Percentiles rank a stretch among this genome's conserved stretches.
These are phyloP conservation scores for Aurelia sp. DNA, from an alignment of 30 jellyfish, hydroid and myxozoan species.

Conservation along the genomic window DNA sequence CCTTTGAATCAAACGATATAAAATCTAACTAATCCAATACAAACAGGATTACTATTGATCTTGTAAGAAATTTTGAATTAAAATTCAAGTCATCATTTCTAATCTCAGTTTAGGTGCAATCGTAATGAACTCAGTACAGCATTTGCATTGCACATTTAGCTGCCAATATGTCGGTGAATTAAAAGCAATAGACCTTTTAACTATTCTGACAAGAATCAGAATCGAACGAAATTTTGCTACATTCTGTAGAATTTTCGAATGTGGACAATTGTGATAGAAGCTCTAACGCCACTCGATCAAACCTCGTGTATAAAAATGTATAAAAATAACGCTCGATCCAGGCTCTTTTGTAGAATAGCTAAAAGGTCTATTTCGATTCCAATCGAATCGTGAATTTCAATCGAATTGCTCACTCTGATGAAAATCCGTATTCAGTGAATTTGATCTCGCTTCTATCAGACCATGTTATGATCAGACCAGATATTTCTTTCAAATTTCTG, in stretches of 20 bases:
- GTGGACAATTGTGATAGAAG: too few species aligned
- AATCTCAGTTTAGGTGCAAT: constrained; percentile 49
- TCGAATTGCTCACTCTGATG: constrained; percentile 23
- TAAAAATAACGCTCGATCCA: too few species aligned
- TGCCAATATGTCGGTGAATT: constrained; percentile 32
- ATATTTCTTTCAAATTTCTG: too few species aligned
- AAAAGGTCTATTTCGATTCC: constrained; percentile 34
- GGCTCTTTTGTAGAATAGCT: too few species aligned
- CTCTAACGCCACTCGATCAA: too few species aligned
- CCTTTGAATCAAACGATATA: constrained; percentile 38
- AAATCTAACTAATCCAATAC: constrained; percentile 71
- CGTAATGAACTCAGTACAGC: constrained; percentile 25
- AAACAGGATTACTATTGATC: constrained; percentile 48
- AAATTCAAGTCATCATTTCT: constrained; percentile 34
- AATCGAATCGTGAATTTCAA: constrained; percentile 26
- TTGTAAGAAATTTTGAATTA: constrained; percentile 51
- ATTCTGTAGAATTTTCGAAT: too few species aligned
- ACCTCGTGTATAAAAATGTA: too few species aligned
- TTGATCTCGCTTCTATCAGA: constrained; percentile 10
- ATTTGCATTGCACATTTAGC: constrained; percentile 67
- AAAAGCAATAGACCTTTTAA: too few species aligned
- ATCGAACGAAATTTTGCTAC: too few species aligned
- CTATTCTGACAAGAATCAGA: too few species aligned
- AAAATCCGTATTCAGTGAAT: constrained; percentile 33
- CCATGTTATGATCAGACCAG: too few species aligned